These are phyloP conservation scores for Condylura cristata DNA, from an alignment of 2,113 vertebrate genomes.

Conservation along the genomic window DNA sequence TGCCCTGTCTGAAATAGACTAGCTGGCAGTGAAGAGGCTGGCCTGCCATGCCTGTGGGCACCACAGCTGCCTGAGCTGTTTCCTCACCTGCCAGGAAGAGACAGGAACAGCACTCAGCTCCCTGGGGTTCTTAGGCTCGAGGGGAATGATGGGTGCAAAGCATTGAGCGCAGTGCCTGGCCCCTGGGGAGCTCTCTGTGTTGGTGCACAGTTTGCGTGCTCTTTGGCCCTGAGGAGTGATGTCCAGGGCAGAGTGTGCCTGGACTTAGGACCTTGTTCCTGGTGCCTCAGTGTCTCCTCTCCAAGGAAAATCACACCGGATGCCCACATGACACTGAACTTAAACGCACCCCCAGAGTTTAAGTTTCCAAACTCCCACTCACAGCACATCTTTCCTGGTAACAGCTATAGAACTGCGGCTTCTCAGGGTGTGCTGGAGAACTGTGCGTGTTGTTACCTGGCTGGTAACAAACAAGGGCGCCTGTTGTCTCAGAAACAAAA, in stretches of 20 bases:
- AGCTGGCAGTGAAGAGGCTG: not conserved
- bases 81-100: not conserved
- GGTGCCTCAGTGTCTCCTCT: fast-evolving
- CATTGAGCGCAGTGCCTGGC: not conserved
- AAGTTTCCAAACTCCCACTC: not conserved
- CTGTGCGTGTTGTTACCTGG: not conserved
- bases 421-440: not conserved
- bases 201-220: fast-evolving
- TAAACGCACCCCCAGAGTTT: no score
- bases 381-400: not conserved
- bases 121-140: fast-evolving
- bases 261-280: not conserved
- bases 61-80: not conserved
- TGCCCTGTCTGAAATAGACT: not conserved
- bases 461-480: not conserved
- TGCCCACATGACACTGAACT: not conserved
- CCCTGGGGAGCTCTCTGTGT: not conserved
- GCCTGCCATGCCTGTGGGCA: not conserved
- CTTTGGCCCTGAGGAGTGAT: fast-evolving
- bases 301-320: not conserved
- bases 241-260: not conserved
- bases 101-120: not conserved
- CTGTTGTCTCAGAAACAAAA: not conserved
- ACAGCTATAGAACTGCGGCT: not conserved
- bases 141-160: fast-evolving